These are phyloP conservation scores for Metopolophium dirhodum DNA, from an alignment of 1,140 invertebrate species.

Conservation along the genomic window DNA sequence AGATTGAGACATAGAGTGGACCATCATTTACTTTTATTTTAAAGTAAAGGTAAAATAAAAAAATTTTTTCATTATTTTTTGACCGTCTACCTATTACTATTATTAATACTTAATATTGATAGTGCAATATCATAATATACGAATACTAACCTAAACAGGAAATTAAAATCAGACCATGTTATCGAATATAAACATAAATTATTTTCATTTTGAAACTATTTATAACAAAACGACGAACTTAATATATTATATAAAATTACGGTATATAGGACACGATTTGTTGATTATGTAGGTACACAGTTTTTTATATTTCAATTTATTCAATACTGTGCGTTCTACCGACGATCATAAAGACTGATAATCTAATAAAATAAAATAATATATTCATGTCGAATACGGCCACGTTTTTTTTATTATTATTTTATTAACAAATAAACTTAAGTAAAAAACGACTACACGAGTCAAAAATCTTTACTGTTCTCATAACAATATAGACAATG, in stretches of 20 bases:
- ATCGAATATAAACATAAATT: neutral
- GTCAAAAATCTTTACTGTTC: neutral
- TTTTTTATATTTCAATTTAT: conserved; percentile 6
- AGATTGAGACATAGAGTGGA: no score
- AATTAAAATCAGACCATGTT: neutral
- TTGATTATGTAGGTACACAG: neutral
- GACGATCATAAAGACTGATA: neutral
- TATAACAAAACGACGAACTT: neutral
- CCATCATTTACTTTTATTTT: no score
- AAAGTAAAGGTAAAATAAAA: no score
- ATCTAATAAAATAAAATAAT: conserved; percentile 10
- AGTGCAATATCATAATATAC: no score
- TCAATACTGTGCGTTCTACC: neutral
- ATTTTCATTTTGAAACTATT: neutral
- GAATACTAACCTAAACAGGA: neutral
- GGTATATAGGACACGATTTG: neutral
- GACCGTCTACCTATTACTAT: no score
- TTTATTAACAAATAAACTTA: neutral
- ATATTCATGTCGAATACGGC: neutral
- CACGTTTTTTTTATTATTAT: neutral
- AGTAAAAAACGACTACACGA: neutral
- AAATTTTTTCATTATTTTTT: no score
- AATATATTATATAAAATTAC: neutral
- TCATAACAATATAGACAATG: neutral
- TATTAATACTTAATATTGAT: no score